Evolutionary conservation across 2,113 vertebrate species (phyloP).

Genomic region (Seriola quinqueradiata): DNA sequence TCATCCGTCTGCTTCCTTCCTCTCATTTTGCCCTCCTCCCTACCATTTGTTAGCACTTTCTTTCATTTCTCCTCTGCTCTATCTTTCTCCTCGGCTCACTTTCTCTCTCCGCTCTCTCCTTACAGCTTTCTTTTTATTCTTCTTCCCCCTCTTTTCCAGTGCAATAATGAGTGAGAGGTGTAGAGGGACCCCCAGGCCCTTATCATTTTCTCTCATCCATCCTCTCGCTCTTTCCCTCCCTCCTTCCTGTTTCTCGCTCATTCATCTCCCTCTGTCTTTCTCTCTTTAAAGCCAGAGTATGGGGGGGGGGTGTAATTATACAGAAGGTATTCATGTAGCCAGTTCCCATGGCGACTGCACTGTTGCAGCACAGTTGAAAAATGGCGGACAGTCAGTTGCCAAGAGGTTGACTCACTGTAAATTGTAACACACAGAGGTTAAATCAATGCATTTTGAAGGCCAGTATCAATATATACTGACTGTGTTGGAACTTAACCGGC

Average conservation of each 20-base stretch:
- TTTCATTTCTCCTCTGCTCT: slow-evolving; percentile 19
- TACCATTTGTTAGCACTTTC: slow-evolving; percentile 1
- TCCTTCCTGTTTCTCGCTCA: slow-evolving; percentile 21
- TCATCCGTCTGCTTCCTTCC: background rate
- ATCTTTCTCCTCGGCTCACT: slow-evolving; percentile 24
- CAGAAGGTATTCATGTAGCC: slow-evolving; percentile 62
- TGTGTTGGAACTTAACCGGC: background rate
- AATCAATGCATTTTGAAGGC: background rate
- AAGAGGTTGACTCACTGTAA: slow-evolving; percentile 35
- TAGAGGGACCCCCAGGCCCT: slow-evolving; percentile 35
- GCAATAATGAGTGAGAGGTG: slow-evolving; percentile 31
- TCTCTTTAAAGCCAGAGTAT: slow-evolving; percentile 37
- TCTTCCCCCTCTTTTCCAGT: slow-evolving; percentile 24
- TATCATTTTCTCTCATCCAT: background rate
- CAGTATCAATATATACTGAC: background rate
- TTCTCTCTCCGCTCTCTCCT: slow-evolving; percentile 1
- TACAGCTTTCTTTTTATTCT: background rate
- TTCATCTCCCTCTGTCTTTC: slow-evolving; percentile 45
- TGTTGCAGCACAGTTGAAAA: slow-evolving; percentile 48
- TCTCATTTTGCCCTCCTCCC: background rate
- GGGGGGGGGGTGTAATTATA: slow-evolving; percentile 50
- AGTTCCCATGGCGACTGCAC: slow-evolving; percentile 73
- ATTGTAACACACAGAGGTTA: slow-evolving; percentile 17
- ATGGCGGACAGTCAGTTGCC: slow-evolving; percentile 31
- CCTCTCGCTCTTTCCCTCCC: background rate